Conservation (phyloP, 2,113 vertebrate genomes). For the Nycticebus coucang region DNA sequence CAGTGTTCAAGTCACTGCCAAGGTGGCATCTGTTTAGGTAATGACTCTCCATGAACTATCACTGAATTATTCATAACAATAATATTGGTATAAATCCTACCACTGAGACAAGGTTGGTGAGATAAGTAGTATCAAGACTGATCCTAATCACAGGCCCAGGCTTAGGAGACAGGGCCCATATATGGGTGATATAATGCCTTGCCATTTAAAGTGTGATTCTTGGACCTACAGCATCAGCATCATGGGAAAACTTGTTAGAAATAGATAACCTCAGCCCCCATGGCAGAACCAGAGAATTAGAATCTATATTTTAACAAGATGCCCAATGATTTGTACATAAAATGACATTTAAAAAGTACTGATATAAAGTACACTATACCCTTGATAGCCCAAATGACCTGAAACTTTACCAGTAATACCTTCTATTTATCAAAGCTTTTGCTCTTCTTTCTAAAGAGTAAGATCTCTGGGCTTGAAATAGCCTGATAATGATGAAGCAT, state of each 20-base stretch:
- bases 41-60: conserved; percentile 9
- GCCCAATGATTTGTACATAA: not conserved
- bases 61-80: conserved; percentile 22
- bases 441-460: not conserved
- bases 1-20: not conserved
- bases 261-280: not conserved
- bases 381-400: not conserved
- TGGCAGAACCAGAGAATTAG: not conserved
- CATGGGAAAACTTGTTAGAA: not conserved
- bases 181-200: not conserved
- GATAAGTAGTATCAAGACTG: not conserved
- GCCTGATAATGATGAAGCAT: not conserved
- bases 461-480: conserved; percentile 19
- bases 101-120: not conserved
- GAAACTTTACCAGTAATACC: not conserved
- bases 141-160: not conserved
- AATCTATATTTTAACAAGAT: conserved; percentile 29
- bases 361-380: not conserved
- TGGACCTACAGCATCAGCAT: not conserved
- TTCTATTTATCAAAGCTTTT: conserved; percentile 31
- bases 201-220: not conserved
- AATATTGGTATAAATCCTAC: conserved; percentile 1
- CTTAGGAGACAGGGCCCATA: not conserved
- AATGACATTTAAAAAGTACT: conserved; percentile 40
- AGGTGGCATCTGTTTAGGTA: not conserved